phyloP scores from a whole-genome alignment of 2,888 invertebrate species.

The Chrysolina haemoptera region DNA sequence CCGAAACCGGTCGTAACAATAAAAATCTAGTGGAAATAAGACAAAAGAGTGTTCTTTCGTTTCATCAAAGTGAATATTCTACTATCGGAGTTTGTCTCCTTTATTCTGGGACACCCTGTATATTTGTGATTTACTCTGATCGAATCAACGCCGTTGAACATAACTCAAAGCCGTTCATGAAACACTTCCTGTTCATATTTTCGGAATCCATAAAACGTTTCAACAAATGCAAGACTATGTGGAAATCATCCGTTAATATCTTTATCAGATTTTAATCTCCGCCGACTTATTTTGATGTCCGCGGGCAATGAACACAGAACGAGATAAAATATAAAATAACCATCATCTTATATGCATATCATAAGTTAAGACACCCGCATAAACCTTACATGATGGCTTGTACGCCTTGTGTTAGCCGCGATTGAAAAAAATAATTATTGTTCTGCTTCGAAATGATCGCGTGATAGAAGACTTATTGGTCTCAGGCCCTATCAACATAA shows the following conservation, averaged over 20 bases:
- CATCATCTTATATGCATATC: conserved; percentile 51
- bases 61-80: too few species aligned
- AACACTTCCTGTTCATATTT: neutral
- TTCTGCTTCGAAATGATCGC: conserved; percentile 48
- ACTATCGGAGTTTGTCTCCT: too few species aligned
- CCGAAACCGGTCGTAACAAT: too few species aligned
- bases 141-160: too few species aligned
- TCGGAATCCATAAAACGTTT: neutral
- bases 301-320: conserved; percentile 29
- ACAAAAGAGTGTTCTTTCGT: too few species aligned
- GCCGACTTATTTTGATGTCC: conserved; percentile 32
- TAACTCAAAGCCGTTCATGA: neutral
- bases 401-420: conserved; percentile 40
- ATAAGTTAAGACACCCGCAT: conserved; percentile 54
- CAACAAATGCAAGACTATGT: neutral
- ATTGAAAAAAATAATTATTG: conserved; percentile 53
- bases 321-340: conserved; percentile 43
- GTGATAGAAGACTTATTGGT: conserved; percentile 54
- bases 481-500: conserved; percentile 64
- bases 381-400: conserved; percentile 42
- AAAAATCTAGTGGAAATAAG: too few species aligned
- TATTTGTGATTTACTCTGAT: too few species aligned
- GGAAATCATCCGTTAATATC: conserved; percentile 35
- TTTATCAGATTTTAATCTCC: conserved; percentile 32
- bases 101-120: too few species aligned